Evolutionary conservation across 2,888 invertebrate species (phyloP).

Genomic region (Acronicta leporina): DNA sequence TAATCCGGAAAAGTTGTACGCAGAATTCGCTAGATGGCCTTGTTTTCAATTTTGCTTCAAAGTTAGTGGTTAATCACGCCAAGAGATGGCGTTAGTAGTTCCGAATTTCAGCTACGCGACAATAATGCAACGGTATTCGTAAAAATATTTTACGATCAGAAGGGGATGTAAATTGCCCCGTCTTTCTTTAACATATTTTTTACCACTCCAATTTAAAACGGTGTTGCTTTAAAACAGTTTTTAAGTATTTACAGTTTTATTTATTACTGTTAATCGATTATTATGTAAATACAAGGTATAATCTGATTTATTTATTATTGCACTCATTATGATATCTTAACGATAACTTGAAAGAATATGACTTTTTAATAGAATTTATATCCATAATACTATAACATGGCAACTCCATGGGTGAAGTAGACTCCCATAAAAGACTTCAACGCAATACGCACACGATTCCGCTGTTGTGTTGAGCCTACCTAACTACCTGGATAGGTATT

Average conservation of each 20-base stretch:
- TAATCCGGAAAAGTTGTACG: not conserved
- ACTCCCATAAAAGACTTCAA: slow-evolving; percentile 70
- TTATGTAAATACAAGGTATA: too few relatives aligned
- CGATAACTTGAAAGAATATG: not conserved
- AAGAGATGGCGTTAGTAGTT: slow-evolving; percentile 66
- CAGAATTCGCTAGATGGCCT: slow-evolving; percentile 28
- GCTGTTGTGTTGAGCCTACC: slow-evolving; percentile 32
- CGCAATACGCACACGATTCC: slow-evolving; percentile 55
- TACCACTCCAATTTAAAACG: slow-evolving; percentile 2
- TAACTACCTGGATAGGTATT: not conserved
- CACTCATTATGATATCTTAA: not conserved
- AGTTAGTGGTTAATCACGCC: not conserved
- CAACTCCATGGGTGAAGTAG: slow-evolving; percentile 45
- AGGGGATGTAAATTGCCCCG: slow-evolving; percentile 26
- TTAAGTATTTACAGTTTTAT: not conserved
- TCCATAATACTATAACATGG: slow-evolving; percentile 6
- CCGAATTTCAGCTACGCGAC: slow-evolving; percentile 14
- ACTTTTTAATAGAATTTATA: not conserved
- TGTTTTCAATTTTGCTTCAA: slow-evolving; percentile 21
- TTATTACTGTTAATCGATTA: too few relatives aligned
- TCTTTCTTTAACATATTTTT: slow-evolving; percentile 19
- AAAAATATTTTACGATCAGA: slow-evolving; percentile 40
- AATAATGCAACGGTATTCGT: slow-evolving; percentile 25
- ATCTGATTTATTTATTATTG: not conserved
- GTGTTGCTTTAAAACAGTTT: slow-evolving; percentile 2